Evolutionary conservation across 92 coral and sea anemone genomes (phyloP).

Genomic region (Epizoanthus rinbou): DNA sequence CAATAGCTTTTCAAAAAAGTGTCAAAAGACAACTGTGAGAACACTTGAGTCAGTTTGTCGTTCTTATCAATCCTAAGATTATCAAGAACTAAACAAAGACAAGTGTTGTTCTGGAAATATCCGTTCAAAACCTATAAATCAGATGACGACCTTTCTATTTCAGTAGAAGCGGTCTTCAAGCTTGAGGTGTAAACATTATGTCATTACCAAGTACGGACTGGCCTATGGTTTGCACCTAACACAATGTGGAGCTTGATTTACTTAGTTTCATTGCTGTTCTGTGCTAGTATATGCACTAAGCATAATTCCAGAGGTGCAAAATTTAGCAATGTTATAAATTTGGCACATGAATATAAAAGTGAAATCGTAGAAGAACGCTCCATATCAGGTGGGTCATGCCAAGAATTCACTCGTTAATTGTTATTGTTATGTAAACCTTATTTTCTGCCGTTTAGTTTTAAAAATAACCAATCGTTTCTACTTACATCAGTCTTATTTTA

Average conservation of each 20-base stretch:
- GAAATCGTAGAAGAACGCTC: not conserved
- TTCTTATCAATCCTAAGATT: not conserved
- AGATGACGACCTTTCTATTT: not conserved
- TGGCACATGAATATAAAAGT: not conserved
- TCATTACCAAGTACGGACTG: not conserved
- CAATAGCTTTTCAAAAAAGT: no score
- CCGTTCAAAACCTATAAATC: not conserved
- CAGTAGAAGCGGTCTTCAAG: not conserved
- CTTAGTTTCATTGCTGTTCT: not conserved
- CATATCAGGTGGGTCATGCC: not conserved
- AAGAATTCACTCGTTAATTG: no score
- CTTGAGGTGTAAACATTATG: not conserved
- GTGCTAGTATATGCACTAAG: not conserved
- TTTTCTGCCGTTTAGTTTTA: not conserved
- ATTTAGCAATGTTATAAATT: not conserved
- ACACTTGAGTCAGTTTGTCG: not conserved
- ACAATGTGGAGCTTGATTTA: slow-evolving; percentile 10
- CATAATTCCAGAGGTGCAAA: not conserved
- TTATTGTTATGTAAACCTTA: not conserved
- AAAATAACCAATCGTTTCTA: no score
- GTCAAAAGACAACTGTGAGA: not conserved
- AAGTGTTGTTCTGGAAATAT: slow-evolving; percentile 19
- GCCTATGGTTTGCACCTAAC: not conserved
- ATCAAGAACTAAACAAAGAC: not conserved
- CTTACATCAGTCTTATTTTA: no score